Conservation (phyloP, 2,888 invertebrate species). For the Gymnosoma rotundatum region DNA sequence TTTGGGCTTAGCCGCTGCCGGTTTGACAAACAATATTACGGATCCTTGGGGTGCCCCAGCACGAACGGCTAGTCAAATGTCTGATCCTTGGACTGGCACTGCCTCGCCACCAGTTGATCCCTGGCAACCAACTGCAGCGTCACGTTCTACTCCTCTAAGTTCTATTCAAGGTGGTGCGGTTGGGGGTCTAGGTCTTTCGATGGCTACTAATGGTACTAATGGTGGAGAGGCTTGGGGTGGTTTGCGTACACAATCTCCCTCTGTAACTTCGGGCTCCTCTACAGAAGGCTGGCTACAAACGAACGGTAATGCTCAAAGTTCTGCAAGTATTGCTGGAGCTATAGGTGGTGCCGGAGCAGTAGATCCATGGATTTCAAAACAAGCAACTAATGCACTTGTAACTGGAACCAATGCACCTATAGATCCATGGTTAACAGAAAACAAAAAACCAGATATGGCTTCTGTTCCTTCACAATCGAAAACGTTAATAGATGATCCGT, state of each 20-base stretch:
- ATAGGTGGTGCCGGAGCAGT: slow-evolving; percentile 72
- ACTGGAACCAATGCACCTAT: slow-evolving; percentile 70
- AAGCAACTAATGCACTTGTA: slow-evolving; percentile 71
- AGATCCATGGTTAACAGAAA: slow-evolving; percentile 80
- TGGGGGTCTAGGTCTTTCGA: slow-evolving; percentile 70
- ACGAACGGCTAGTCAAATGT: slow-evolving; percentile 84
- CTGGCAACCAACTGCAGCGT: slow-evolving; percentile 78
- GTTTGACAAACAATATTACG: slow-evolving; percentile 72
- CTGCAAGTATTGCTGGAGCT: slow-evolving; percentile 37
- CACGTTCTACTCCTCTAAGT: slow-evolving; percentile 64
- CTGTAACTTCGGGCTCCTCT: slow-evolving; percentile 81
- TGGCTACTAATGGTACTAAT: slow-evolving; percentile 65
- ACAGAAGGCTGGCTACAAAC: slow-evolving; percentile 82
- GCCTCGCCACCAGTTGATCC: slow-evolving; percentile 81
- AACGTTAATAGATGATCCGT: slow-evolving; percentile 76
- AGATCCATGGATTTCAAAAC: slow-evolving; percentile 79
- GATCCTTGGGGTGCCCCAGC: slow-evolving; percentile 90
- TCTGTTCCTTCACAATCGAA: slow-evolving; percentile 68
- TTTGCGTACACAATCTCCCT: slow-evolving; percentile 81
- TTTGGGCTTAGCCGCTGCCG: slow-evolving; percentile 80
- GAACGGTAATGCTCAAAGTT: slow-evolving; percentile 72
- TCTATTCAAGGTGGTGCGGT: slow-evolving; percentile 76
- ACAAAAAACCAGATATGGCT: slow-evolving; percentile 65
- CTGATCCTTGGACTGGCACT: slow-evolving; percentile 82
- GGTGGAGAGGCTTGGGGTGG: slow-evolving; percentile 77